These are phyloP conservation scores for Endotricha flammealis DNA, from an alignment of 2,888 invertebrate genomes.

Conservation along the genomic window DNA sequence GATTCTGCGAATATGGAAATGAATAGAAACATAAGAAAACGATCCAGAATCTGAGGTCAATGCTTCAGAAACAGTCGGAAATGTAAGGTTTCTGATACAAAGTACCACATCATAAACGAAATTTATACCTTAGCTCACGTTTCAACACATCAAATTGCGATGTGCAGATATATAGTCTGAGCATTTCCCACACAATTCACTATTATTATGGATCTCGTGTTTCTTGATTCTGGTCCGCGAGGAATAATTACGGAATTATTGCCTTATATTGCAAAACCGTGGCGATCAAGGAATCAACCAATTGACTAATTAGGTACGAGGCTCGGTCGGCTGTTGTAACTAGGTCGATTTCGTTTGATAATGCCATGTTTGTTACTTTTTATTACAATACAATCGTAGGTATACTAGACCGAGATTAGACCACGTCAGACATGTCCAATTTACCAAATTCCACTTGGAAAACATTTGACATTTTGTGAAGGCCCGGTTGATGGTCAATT, in stretches of 20 bases:
- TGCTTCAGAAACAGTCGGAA: slow-evolving; percentile 19
- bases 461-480: too few relatives aligned
- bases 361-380: slow-evolving; percentile 33
- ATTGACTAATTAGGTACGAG: slow-evolving; percentile 50
- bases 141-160: slow-evolving; percentile 46
- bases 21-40: neutral
- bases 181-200: slow-evolving; percentile 47
- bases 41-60: slow-evolving; percentile 27
- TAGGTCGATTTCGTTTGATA: slow-evolving; percentile 45
- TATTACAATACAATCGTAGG: slow-evolving; percentile 20
- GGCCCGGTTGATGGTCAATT: too few relatives aligned
- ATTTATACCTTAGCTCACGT: slow-evolving; percentile 27
- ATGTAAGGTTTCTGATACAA: slow-evolving; percentile 13
- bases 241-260: slow-evolving; percentile 38
- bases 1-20: slow-evolving; percentile 41
- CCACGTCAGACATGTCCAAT: too few relatives aligned
- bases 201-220: slow-evolving; percentile 46
- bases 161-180: slow-evolving; percentile 35
- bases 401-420: slow-evolving; percentile 25
- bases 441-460: too few relatives aligned
- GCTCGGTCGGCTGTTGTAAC: slow-evolving; percentile 37
- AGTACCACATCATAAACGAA: neutral
- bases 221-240: slow-evolving; percentile 30
- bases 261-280: slow-evolving; percentile 45
- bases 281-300: slow-evolving; percentile 43